Conservation (phyloP, 2,797 vertebrate genomes). For the Dendrocincla tyrannina region DNA sequence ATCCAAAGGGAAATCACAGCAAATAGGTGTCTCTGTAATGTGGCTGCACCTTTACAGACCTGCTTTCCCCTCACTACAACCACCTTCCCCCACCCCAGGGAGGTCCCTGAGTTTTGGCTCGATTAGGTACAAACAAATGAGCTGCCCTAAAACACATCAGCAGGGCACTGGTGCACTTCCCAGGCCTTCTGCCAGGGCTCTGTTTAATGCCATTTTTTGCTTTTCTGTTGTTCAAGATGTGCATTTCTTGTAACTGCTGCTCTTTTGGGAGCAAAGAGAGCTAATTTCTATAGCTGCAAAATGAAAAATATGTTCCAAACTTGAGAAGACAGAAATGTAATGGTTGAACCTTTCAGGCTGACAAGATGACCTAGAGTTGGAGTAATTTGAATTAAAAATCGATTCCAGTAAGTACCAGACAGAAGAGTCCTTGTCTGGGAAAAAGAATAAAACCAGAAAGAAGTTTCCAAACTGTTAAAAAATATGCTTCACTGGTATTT, state of each 20-base stretch:
- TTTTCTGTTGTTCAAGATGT: neutral
- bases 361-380: constrained; percentile 12
- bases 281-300: constrained; percentile 54
- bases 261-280: constrained; percentile 12
- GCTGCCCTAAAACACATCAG: neutral
- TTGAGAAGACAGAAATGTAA: constrained; percentile 29
- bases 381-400: constrained; percentile 72
- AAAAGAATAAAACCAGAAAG: constrained; percentile 32
- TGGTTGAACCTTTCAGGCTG: constrained; percentile 36
- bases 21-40: neutral
- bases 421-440: constrained; percentile 65
- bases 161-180: neutral
- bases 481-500: neutral
- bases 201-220: neutral
- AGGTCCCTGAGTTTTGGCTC: neutral
- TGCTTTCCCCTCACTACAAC: neutral
- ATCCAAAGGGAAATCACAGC: neutral
- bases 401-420: constrained; percentile 67
- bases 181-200: neutral
- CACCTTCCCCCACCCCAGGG: neutral
- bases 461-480: constrained; percentile 30
- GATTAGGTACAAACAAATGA: neutral
- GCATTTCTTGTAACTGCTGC: neutral
- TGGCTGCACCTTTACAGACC: neutral
- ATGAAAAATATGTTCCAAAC: constrained; percentile 57